Evolutionary conservation across 2,888 invertebrate genomes (phyloP), one percentile per base, ranked within the genome.

Genomic region (Bombylius discolor): DNA sequence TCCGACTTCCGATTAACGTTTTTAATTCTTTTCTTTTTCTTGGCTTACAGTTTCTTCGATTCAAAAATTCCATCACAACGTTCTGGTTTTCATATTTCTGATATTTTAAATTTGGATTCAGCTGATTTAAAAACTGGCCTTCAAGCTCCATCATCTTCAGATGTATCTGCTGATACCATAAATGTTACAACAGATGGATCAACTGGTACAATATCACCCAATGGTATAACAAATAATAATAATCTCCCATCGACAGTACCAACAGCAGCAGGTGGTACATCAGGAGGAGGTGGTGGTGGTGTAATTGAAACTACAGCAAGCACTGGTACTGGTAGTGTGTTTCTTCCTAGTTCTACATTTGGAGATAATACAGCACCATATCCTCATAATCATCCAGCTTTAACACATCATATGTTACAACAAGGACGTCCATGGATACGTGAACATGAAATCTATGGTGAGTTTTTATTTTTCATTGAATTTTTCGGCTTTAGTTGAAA

Each of bases 71-170:
- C 71, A 8, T 83, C 84, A 53, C 85, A 85, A 64, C 81, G 88
- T 0, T 85, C 85, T 48, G 89, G 93, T 59, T 95, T 95, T 75
- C 90, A 91, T 68, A 94, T 95, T 67, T 89, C 92, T 65, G 94
- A 95, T 72, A 94, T 95, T 67, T 78, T 95, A 67, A 93, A 95
- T 65, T 78, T 95, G 65, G 92, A 92, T 67, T 88, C 88, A 63
- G 79, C 69, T 13, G 71, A 73, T 46, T 62, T 72, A 34, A 73
- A 73, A 62, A 58, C 55, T 14, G 52, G 55, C 6, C 50, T 56
- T 33, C 54, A 57, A 14, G 50, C 55, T 11, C 55, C 57, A 14
- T 51, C 55, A 33, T 51, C 53, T 14, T 48, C 56, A 12, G 56
- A 48, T n/a, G 44, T 42, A 14, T 7, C 53, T 14, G 13, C 53